These are phyloP conservation scores for Ectropis crepuscularia DNA, from an alignment of 2,888 invertebrate genomes.

Conservation along the genomic window DNA sequence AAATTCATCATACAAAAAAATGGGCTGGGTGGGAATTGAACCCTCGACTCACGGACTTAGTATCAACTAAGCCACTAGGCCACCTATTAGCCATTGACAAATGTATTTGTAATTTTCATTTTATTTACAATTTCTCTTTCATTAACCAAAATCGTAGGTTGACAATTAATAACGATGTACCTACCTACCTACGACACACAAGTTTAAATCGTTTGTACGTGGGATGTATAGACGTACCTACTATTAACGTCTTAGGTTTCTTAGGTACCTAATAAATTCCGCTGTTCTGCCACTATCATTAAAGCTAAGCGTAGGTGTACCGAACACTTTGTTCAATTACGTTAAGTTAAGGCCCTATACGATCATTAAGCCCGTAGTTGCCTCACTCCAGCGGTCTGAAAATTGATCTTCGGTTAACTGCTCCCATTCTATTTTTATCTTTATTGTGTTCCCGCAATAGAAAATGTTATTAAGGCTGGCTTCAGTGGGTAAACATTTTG, in stretches of 20 bases:
- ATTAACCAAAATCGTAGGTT: no score
- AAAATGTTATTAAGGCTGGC: conserved; percentile 11
- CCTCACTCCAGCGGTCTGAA: conserved; percentile 36
- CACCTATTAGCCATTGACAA: no score
- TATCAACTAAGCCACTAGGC: no score
- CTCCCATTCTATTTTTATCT: conserved; percentile 35
- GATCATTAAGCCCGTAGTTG: conserved; percentile 33
- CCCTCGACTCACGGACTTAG: no score
- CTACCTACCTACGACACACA: no score
- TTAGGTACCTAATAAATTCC: background rate
- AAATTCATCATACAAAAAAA: no score
- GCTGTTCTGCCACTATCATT: background rate
- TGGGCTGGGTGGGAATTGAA: no score
- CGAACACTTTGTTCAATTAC: conserved; percentile 11
- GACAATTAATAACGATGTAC: no score
- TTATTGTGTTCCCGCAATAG: conserved; percentile 31
- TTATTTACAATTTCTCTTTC: no score
- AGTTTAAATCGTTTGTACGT: no score
- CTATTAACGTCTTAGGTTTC: background rate
- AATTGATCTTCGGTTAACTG: conserved; percentile 32
- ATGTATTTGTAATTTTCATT: no score
- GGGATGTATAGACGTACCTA: background rate
- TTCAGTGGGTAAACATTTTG: conserved; percentile 22
- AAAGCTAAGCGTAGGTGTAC: conserved; percentile 13
- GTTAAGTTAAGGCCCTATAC: conserved; percentile 9